Evolutionary conservation across 2,113 vertebrate species (phyloP).

Genomic region (Nesoenas mayeri): DNA sequence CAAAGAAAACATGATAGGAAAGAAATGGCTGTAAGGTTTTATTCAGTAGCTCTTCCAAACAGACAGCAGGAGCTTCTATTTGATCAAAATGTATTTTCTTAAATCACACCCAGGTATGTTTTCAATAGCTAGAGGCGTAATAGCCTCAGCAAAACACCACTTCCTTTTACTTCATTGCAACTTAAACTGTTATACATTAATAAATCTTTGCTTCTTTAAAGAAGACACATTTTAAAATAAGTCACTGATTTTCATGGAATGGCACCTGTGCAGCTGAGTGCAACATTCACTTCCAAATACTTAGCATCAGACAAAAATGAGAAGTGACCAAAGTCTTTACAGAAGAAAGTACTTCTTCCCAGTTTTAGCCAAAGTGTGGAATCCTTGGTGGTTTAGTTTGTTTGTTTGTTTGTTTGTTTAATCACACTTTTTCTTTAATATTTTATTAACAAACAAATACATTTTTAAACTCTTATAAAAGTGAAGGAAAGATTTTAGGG

Average conservation of each 20-base stretch:
- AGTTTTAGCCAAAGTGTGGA: background rate
- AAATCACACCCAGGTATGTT: background rate
- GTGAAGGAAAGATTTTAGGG: background rate
- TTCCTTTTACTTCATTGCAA: background rate
- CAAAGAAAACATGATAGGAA: background rate
- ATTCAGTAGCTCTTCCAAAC: background rate
- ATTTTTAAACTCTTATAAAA: background rate
- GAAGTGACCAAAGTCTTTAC: background rate
- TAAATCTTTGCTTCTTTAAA: background rate
- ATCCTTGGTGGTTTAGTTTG: background rate
- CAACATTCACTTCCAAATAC: background rate
- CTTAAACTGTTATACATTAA: background rate
- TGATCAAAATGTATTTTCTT: background rate
- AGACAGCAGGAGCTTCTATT: background rate
- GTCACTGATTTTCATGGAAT: background rate
- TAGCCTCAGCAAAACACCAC: background rate
- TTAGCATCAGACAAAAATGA: background rate
- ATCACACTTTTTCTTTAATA: background rate
- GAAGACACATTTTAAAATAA: background rate
- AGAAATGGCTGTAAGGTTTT: background rate
- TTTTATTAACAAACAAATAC: background rate
- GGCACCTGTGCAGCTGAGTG: background rate
- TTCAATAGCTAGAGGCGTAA: background rate
- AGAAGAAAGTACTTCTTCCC: background rate
- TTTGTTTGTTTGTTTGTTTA: background rate